Base-by-base conservation (phyloP, 2,888 invertebrate genomes). In the Leptarthrus brevirostris region DNA sequence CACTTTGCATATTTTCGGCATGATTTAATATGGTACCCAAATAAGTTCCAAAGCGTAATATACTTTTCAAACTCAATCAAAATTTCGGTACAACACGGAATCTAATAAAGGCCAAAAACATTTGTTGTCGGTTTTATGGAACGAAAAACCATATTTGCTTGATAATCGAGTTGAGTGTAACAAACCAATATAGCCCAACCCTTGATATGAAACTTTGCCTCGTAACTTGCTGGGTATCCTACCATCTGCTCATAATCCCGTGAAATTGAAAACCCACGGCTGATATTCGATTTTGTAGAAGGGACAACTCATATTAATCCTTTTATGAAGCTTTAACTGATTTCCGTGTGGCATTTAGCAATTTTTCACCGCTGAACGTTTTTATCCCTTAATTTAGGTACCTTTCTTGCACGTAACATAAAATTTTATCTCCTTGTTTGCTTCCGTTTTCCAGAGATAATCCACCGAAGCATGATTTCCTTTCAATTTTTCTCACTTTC, bases 231-330 rank as follows among this genome's bases (percentile, higher is more conserved):
- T 6, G 40, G 2, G 40, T n/a, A 40, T 40, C 12, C 8, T 12
- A n/a, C 10, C 30, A 36, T 3, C 16, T 58, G 20, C 18, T 12
- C 58, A 58, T 34, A 20, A 20, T 8, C 14, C 8, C 20, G 6
- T 58, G 58, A 34, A 58, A 58, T 58, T n/a, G 36, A 58, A 58
- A n/a, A 18, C 34, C 40, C 20, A 36, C 5, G 34, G 22, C 12
- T 18, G 40, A 14, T 58, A 36, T 58, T 58, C 10, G 12, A 2
- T 40, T 3, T 6, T 14, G 58, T 26, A 18, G n/a, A 16, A 56
- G 8, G 0, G 2, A 16, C n/a, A 14, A 56, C n/a, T 10, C 1
- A 52, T 52, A 52, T 24, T 5, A 53, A 4, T 30, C 30, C 16
- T 34, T 34, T 58, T 18, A 34, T 58, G 34, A 58, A 58, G 10